Conservation (phyloP, 2,797 vertebrate genomes). For the Leuciscus waleckii region DNA sequence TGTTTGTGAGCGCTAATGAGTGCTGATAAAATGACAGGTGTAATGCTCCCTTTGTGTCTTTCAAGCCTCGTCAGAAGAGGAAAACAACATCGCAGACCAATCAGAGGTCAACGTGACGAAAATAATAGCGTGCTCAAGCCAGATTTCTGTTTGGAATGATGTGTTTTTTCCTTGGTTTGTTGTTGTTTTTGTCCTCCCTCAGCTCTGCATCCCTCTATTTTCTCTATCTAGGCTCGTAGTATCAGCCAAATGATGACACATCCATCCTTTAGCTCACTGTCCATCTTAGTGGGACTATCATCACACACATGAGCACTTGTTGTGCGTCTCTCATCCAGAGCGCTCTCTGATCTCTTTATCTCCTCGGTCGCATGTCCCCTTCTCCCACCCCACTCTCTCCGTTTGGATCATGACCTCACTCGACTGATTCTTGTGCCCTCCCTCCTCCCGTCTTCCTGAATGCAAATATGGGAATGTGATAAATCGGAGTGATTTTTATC, state of each 20-base stretch:
- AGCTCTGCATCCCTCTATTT: constrained; percentile 56
- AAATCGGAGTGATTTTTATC: constrained; percentile 85
- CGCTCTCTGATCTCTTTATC: constrained; percentile 43
- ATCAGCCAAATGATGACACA: constrained; percentile 57
- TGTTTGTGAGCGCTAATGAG: constrained; percentile 18
- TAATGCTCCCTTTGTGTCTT: constrained; percentile 27
- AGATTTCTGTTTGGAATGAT: constrained; percentile 64
- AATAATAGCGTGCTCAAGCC: constrained; percentile 22
- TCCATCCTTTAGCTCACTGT: constrained; percentile 29
- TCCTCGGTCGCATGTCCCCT: constrained; percentile 55
- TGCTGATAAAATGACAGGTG: constrained; percentile 44
- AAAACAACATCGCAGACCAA: constrained; percentile 49
- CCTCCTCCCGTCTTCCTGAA: constrained; percentile 72
- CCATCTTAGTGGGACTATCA: constrained; percentile 23
- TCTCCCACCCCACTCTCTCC: constrained; percentile 70
- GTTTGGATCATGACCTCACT: constrained; percentile 78
- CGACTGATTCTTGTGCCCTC: constrained; percentile 69
- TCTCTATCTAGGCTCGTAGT: constrained; percentile 64
- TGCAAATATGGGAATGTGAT: constrained; percentile 84
- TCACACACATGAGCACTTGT: constrained; percentile 32
- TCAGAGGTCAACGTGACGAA: constrained; percentile 13
- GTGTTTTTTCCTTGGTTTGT: constrained; percentile 58
- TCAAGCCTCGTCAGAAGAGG: constrained; percentile 15
- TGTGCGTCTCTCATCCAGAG: constrained; percentile 5
- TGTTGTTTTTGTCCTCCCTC: constrained; percentile 66